A percentile compares a stretch with the other conserved stretches of the same genome.
phyloP scores from a whole-genome alignment of 1,140 invertebrate species.

The Scaptomyza graminum region DNA sequence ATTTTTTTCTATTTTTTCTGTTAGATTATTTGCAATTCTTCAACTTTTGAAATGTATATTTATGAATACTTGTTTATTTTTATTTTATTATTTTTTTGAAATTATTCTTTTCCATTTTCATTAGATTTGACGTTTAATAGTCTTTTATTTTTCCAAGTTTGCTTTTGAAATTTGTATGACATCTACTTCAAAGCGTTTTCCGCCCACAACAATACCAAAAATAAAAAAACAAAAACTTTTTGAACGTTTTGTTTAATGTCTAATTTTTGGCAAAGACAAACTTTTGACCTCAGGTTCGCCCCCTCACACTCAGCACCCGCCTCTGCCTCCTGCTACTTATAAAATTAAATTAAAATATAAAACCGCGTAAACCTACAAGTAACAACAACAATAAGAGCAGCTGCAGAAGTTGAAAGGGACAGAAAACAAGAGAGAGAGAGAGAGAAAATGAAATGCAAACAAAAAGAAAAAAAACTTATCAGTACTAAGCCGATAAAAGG shows the following conservation, averaged over 20 bases:
- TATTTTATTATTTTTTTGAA: too few relatives aligned
- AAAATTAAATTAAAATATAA: conserved; percentile 82
- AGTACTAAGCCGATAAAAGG: conserved; percentile 81
- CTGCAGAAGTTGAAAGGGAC: conserved; percentile 25
- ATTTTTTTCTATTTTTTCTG: too few relatives aligned
- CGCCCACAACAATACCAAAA: conserved; percentile 39
- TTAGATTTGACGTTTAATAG: neutral
- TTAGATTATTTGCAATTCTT: too few relatives aligned
- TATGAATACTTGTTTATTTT: too few relatives aligned
- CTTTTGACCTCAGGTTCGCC: conserved; percentile 43
- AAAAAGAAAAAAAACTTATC: conserved; percentile 66
- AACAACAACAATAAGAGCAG: conserved; percentile 51
- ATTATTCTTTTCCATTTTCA: neutral
- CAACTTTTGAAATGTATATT: too few relatives aligned
- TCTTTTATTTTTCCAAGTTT: conserved; percentile 7
- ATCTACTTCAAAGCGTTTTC: conserved; percentile 70
- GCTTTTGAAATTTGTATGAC: conserved; percentile 46
- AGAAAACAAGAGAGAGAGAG: neutral
- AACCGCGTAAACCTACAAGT: conserved; percentile 76
- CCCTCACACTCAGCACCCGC: neutral
- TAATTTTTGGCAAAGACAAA: conserved; percentile 70
- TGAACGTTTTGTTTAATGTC: conserved; percentile 66
- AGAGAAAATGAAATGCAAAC: conserved; percentile 10
- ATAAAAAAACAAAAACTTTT: conserved; percentile 63
- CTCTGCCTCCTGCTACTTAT: conserved; percentile 53